Evolutionary conservation across 1,140 invertebrate genomes (phyloP).

Genomic region (Hydropsyche tenuis): DNA sequence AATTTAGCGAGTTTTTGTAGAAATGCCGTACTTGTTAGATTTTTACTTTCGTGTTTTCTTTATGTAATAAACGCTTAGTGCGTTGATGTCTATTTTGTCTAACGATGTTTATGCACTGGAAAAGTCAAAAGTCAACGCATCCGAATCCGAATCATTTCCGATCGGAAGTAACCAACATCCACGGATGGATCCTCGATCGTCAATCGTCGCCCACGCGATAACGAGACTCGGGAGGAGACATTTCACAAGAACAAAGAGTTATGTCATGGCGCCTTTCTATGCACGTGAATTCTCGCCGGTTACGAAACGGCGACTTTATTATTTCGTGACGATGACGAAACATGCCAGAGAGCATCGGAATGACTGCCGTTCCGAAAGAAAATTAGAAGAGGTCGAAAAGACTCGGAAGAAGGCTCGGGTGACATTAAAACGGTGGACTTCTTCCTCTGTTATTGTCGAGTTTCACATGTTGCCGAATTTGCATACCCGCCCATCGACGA

Average conservation of each 20-base stretch:
- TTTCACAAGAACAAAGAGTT: slow-evolving; percentile 37
- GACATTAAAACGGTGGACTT: background rate
- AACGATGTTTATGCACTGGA: no score
- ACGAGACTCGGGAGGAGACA: slow-evolving; percentile 5
- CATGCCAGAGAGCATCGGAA: background rate
- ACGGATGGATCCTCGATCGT: background rate
- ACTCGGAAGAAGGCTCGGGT: background rate
- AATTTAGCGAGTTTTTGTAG: no score
- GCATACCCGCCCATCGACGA: background rate
- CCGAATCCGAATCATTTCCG: background rate
- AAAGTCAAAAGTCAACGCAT: no score
- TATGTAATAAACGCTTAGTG: no score
- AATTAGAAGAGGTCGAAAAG: no score
- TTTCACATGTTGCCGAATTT: slow-evolving; percentile 18
- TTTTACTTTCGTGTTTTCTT: background rate
- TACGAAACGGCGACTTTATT: slow-evolving; percentile 14
- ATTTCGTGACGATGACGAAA: slow-evolving; percentile 22
- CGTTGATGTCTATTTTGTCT: no score
- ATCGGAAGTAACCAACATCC: slow-evolving; percentile 15
- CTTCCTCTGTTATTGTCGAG: background rate
- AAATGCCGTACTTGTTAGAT: no score
- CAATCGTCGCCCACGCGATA: background rate
- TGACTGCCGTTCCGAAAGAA: no score
- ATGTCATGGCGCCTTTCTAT: slow-evolving; percentile 34
- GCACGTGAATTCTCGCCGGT: slow-evolving; percentile 21